Conservation (phyloP, 2,797 vertebrate genomes). For the Bradypodion pumilum region DNA sequence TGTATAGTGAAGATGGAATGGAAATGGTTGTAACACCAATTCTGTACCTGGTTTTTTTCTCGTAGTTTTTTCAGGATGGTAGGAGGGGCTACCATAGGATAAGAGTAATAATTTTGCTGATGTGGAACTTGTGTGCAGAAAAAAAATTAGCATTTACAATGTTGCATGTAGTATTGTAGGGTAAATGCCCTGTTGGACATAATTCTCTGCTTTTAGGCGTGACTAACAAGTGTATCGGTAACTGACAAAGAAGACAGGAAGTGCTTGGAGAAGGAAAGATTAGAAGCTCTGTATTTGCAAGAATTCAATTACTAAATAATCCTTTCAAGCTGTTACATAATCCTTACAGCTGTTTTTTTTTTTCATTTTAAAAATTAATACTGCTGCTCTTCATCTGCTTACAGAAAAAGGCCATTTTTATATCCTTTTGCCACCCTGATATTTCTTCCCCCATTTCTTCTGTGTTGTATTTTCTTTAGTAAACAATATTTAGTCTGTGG, state of each 20-base stretch:
- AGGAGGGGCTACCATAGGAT: neutral
- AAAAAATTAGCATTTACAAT: neutral
- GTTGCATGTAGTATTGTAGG: constrained; percentile 5
- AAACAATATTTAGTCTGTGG: neutral
- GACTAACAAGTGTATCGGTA: constrained; percentile 8
- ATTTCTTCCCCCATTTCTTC: neutral
- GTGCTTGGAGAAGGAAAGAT: constrained; percentile 4
- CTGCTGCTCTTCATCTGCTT: neutral
- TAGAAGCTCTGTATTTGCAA: constrained; percentile 15
- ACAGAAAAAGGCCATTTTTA: neutral
- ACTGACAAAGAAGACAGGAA: constrained; percentile 2
- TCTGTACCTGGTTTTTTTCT: neutral
- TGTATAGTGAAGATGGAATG: neutral
- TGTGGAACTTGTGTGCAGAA: neutral
- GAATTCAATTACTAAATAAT: constrained; percentile 33
- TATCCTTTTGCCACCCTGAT: neutral
- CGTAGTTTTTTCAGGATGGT: neutral
- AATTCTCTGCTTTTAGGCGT: constrained; percentile 19
- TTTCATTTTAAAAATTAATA: constrained; percentile 9
- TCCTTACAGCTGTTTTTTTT: constrained; percentile 6
- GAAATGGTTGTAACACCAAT: neutral
- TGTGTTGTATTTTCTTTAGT: neutral
- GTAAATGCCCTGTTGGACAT: constrained; percentile 5
- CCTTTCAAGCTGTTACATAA: constrained; percentile 26
- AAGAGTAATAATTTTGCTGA: neutral